Conservation (phyloP, 2,113 vertebrate species). For the Periophthalmodon schlosseri region DNA sequence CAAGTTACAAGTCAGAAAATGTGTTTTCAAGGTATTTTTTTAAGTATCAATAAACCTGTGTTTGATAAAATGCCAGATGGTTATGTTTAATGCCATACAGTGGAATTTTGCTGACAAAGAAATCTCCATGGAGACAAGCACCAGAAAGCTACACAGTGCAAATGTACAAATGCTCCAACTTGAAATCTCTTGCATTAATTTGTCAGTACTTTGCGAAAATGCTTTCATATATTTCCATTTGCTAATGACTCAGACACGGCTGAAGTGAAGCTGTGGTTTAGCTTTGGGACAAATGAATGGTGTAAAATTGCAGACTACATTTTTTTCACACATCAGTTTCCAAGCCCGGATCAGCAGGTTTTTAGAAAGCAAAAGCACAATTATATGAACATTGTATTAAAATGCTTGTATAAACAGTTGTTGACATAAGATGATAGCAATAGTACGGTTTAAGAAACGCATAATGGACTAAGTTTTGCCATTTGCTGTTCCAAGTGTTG, state of each 20-base stretch:
- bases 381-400: background rate
- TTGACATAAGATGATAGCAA: background rate
- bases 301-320: conserved; percentile 5
- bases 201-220: background rate
- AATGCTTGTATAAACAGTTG: background rate
- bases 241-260: background rate
- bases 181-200: background rate
- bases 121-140: too few species aligned
- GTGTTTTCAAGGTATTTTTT: too few species aligned
- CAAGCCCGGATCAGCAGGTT: conserved; percentile 2
- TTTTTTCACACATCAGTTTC: conserved; percentile 5
- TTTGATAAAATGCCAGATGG: too few species aligned
- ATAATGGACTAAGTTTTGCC: too few species aligned
- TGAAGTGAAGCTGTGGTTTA: background rate
- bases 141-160: background rate
- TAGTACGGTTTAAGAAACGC: too few species aligned
- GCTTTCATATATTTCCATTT: background rate
- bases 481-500: background rate
- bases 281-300: conserved; percentile 1
- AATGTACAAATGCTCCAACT: background rate
- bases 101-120: too few species aligned
- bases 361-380: background rate
- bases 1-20: too few species aligned
- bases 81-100: too few species aligned
- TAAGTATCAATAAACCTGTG: too few species aligned